Evolutionary conservation across 2,113 vertebrate genomes (phyloP).

Genomic region (Stegostoma tigrinum): DNA sequence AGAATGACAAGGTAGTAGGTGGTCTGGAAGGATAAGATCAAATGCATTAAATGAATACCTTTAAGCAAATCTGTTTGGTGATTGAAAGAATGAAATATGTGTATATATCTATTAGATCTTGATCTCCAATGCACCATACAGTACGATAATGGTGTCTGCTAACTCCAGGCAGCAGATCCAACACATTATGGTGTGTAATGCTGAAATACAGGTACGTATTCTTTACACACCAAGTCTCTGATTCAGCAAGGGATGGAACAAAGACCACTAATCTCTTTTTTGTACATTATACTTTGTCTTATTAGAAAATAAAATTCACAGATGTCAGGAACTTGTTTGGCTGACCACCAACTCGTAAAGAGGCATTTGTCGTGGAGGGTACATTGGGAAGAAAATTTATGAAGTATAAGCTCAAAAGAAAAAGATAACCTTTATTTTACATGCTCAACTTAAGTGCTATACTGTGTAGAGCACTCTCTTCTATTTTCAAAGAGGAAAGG

Average conservation of each 20-base stretch:
- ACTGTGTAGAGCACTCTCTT: background rate
- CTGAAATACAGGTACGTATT: background rate
- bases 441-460: background rate
- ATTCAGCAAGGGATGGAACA: background rate
- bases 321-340: background rate
- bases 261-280: background rate
- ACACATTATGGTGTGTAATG: background rate
- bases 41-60: background rate
- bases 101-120: background rate
- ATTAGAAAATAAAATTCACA: background rate
- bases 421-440: background rate
- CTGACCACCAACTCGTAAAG: background rate
- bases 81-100: background rate
- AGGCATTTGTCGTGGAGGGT: background rate
- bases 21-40: background rate
- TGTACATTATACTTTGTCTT: background rate
- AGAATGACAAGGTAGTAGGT: background rate
- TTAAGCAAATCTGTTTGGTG: background rate
- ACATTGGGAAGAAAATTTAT: background rate
- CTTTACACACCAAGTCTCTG: background rate
- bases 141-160: background rate
- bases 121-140: background rate
- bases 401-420: background rate
- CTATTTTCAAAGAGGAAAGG: background rate
- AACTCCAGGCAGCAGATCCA: background rate